Base-by-base conservation (phyloP, 2,888 invertebrate species). In the Dendrolimus houi region DNA sequence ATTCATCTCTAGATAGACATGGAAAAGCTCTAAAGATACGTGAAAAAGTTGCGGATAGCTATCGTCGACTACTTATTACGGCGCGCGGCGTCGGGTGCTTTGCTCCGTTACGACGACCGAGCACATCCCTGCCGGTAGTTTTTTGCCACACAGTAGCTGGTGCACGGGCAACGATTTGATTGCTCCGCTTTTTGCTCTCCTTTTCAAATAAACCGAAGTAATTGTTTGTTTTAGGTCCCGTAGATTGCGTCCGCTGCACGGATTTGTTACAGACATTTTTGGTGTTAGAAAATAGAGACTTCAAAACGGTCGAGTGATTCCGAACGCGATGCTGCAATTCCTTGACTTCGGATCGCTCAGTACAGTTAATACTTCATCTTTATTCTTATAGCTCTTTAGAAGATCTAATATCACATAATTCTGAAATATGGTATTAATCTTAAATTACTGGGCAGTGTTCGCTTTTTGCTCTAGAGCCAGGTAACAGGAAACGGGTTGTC, bases 401-500 rank as follows among this genome's bases (percentile, higher is more conserved):
- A 12, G 2, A 6, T 9, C 12, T 9, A 10, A 8, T 47, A 47
- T 10, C 12, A 58, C 58, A 55, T 62, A 66, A 72, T 76, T 83
- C 81, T 74, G 66, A 77, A 85, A 87, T 83, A 81, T 83, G 72
- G 80, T 81, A 84, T 88, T 85, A 87, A 87, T 85, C 85, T 79
- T 78, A 82, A 84, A 85, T 87, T 82, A 85, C 83, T 72, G 70
- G 71, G 75, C 66, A 71, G 75, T 71, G 78, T 76, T 69, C 76
- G 73, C 77, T 87, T 59, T 88, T 87, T 86, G 81, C 85, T 81
- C 72, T 67, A 77, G 54, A 54, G 81, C 78, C 87, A 87, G 87
- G 88, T 88, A 87, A 87, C 85, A 87, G 86, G 87, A 87, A 88
- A 88, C 87, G 85, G 85, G 88, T 87, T 87, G 85, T 78, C 81